A percentile compares a stretch with the other conserved stretches of the same genome.
phyloP scores from a whole-genome alignment of 2,797 vertebrate genomes.

The Oophaga sylvatica region DNA sequence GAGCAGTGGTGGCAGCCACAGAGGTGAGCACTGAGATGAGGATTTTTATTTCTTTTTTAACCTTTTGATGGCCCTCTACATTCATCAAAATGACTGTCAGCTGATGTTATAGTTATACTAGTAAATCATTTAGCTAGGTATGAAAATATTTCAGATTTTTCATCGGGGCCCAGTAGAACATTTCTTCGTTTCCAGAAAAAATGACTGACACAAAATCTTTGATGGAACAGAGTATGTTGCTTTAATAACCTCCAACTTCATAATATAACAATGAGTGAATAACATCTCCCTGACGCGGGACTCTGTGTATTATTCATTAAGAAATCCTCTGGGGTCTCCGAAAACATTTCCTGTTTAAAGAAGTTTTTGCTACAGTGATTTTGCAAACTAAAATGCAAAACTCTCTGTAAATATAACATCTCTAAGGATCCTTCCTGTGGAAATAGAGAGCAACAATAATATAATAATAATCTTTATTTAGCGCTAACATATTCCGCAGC shows the following conservation, averaged over 20 bases:
- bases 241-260: not conserved
- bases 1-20: too few species aligned
- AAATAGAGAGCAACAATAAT: not conserved
- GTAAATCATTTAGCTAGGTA: not conserved
- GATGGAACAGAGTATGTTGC: not conserved
- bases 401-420: slow-evolving; percentile 1
- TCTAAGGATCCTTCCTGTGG: not conserved
- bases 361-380: slow-evolving; percentile 8
- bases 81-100: too few species aligned
- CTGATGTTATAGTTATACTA: too few species aligned
- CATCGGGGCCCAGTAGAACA: not conserved
- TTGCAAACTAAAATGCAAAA: not conserved
- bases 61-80: too few species aligned
- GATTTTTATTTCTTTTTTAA: too few species aligned
- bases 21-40: too few species aligned
- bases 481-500: too few species aligned
- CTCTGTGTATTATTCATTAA: slow-evolving; percentile 9
- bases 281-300: not conserved
- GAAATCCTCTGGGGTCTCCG: not conserved
- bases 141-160: not conserved
- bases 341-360: not conserved
- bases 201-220: not conserved
- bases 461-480: too few species aligned
- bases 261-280: not conserved
- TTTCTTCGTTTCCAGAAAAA: not conserved